Conservation (phyloP, 2,888 invertebrate species). For the Alloscopus bannaensis region DNA sequence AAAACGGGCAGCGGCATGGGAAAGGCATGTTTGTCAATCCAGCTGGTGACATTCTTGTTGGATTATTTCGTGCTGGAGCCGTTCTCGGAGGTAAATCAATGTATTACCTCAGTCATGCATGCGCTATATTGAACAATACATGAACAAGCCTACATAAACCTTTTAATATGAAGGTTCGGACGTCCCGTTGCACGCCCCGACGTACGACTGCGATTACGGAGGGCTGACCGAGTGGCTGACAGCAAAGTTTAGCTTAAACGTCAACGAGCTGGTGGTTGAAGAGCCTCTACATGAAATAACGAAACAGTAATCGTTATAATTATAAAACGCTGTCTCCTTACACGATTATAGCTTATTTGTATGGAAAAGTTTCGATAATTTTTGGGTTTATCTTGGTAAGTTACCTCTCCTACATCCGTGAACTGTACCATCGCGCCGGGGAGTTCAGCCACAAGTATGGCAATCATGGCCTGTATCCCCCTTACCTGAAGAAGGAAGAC, state of each 20-base stretch:
- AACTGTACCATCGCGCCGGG: slow-evolving; percentile 68
- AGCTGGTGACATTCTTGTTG: slow-evolving; percentile 64
- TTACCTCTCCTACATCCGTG: slow-evolving; percentile 50
- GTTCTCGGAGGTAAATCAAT: slow-evolving; percentile 50
- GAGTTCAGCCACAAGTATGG: slow-evolving; percentile 67
- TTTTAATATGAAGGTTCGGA: slow-evolving; percentile 25
- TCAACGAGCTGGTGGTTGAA: slow-evolving; percentile 37
- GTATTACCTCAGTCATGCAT: background rate
- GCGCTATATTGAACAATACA: too few relatives aligned
- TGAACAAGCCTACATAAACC: too few relatives aligned
- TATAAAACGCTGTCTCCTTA: background rate
- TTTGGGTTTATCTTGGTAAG: background rate
- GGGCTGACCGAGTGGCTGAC: slow-evolving; percentile 58
- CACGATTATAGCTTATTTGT: background rate
- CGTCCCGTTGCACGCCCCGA: slow-evolving; percentile 66
- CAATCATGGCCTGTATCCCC: slow-evolving; percentile 64
- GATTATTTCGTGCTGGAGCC: slow-evolving; percentile 62
- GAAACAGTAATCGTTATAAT: slow-evolving; percentile 34
- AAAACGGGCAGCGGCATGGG: slow-evolving; percentile 65
- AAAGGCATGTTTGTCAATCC: slow-evolving; percentile 70
- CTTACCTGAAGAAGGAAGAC: slow-evolving; percentile 49
- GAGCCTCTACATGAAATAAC: slow-evolving; percentile 46
- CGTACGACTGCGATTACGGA: slow-evolving; percentile 66
- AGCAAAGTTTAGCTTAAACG: slow-evolving; percentile 35
- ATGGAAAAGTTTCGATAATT: background rate